Conservation (phyloP, 1,140 invertebrate species). For the Caerostris darwini region DNA sequence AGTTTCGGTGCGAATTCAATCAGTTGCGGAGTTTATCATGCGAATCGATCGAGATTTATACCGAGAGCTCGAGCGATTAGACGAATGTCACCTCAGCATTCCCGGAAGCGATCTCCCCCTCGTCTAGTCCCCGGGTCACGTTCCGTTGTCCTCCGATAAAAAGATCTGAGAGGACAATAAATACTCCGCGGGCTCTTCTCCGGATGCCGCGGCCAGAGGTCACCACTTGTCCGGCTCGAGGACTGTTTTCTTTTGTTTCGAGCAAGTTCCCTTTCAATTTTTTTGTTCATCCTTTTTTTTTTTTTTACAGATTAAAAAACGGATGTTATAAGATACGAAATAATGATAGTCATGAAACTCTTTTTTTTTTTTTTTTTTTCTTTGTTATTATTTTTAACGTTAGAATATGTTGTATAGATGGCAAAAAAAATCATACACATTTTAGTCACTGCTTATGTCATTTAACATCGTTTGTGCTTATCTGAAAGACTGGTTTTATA, state of each 20-base stretch:
- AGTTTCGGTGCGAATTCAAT: conserved; percentile 31
- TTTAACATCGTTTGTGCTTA: no score
- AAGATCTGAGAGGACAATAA: conserved; percentile 65
- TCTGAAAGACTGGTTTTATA: no score
- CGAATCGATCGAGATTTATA: conserved; percentile 49
- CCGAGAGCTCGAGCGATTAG: conserved; percentile 16
- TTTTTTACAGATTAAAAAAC: no score
- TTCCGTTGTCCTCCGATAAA: conserved; percentile 56
- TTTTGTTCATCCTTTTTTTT: no score
- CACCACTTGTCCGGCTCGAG: conserved; percentile 10
- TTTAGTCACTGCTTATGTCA: no score
- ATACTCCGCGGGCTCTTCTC: conserved; percentile 6
- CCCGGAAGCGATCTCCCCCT: background rate
- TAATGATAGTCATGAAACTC: no score
- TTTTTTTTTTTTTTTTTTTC: no score
- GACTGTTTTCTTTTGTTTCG: background rate
- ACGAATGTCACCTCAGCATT: conserved; percentile 11
- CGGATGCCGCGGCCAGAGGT: conserved; percentile 5
- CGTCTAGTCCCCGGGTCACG: conserved; percentile 60
- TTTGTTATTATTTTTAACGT: no score
- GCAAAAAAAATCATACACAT: no score
- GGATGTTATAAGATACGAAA: no score
- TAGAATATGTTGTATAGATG: no score
- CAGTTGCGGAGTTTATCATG: conserved; percentile 55
- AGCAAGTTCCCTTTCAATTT: no score